Evolutionary conservation across 1,140 invertebrate genomes (phyloP).

Genomic region (Leptonema lineaticorne): DNA sequence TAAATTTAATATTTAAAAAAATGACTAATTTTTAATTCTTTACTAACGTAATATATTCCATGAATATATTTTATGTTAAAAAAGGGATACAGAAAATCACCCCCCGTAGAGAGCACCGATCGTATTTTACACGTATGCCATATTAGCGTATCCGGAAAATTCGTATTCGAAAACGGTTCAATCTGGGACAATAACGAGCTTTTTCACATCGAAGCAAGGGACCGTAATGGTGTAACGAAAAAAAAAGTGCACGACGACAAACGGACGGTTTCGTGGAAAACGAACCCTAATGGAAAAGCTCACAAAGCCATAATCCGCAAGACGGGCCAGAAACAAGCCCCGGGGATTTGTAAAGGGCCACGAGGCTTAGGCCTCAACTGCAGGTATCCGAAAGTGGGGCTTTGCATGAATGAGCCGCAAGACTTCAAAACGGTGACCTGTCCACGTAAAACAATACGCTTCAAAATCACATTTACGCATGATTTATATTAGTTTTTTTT

Average conservation of each 20-base stretch:
- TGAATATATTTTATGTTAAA: no score
- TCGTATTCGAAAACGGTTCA: not conserved
- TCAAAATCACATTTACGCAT: not conserved
- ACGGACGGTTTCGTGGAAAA: not conserved
- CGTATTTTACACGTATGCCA: no score
- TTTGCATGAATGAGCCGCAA: conserved; percentile 26
- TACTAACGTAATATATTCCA: no score
- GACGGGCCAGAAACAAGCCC: not conserved
- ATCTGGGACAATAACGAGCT: not conserved
- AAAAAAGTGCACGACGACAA: no score
- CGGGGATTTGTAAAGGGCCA: not conserved
- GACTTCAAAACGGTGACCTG: not conserved
- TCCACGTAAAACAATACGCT: not conserved
- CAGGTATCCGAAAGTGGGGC: conserved; percentile 19
- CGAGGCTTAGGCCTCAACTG: conserved; percentile 18
- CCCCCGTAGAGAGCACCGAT: no score
- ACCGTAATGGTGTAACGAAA: not conserved
- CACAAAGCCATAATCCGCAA: conserved; percentile 12
- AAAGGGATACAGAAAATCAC: no score
- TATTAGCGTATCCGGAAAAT: no score
- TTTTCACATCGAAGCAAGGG: not conserved
- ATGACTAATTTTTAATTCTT: no score
- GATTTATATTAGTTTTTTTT: no score
- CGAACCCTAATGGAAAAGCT: conserved; percentile 1
- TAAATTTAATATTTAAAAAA: no score